Evolutionary conservation across 2,888 invertebrate genomes (phyloP).

Genomic region (Siphlonurus alternatus): DNA sequence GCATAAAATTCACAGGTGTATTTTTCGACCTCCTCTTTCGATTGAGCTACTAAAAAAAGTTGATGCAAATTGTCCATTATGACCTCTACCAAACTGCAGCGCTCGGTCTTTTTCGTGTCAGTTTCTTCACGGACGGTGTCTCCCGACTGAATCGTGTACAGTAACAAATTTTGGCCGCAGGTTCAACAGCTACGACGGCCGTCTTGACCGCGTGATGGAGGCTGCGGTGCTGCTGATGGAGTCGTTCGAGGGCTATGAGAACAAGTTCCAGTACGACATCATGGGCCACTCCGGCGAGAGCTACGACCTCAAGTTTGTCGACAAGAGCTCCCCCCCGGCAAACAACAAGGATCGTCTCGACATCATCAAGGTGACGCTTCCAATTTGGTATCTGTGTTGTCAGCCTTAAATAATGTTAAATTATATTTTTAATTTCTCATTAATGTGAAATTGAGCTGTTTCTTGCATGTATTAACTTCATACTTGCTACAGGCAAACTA

Average conservation of each 20-base stretch:
- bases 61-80: no score
- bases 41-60: no score
- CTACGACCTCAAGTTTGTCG: conserved; percentile 50
- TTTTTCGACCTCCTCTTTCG: no score
- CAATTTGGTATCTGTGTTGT: neutral
- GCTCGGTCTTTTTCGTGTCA: no score
- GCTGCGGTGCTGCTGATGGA: conserved; percentile 81
- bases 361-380: conserved; percentile 41
- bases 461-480: no score
- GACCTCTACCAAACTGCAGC: no score
- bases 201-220: conserved; percentile 80
- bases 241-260: conserved; percentile 73
- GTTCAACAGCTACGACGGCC: conserved; percentile 89
- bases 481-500: no score
- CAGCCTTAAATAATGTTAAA: neutral
- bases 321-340: conserved; percentile 52
- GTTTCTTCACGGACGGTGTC: no score
- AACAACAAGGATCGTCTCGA: conserved; percentile 79
- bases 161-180: conserved; percentile 26
- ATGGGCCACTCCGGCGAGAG: conserved; percentile 90
- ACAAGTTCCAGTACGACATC: conserved; percentile 82
- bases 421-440: neutral
- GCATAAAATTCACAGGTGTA: no score
- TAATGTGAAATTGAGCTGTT: neutral
- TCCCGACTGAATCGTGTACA: no score